Percentiles rank a stretch among this genome's conserved stretches.
Conservation (phyloP, 2,113 vertebrate species). For the Theristicus caerulescens region DNA sequence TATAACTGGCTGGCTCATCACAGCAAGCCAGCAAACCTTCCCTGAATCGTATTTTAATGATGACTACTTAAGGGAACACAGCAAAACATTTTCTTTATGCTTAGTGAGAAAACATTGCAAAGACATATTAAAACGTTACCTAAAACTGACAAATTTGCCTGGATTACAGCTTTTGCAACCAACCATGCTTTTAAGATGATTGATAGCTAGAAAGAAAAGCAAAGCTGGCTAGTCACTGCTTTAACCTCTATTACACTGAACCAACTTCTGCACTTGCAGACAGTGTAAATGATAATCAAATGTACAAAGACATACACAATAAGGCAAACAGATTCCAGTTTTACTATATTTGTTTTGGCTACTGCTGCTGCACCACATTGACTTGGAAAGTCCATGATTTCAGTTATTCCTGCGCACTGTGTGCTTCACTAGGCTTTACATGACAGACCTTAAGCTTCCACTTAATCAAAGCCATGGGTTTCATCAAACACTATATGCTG, state of each 20-base stretch:
- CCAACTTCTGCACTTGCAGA: background rate
- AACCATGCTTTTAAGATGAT: background rate
- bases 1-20: background rate
- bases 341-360: background rate
- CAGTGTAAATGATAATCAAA: background rate
- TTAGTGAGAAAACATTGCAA: background rate
- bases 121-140: background rate
- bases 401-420: background rate
- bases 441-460: slow-evolving; percentile 3
- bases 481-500: background rate
- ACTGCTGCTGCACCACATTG: background rate
- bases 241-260: background rate
- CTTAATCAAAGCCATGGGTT: slow-evolving; percentile 25
- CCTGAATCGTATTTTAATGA: background rate
- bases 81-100: background rate
- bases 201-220: background rate
- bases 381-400: background rate
- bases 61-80: background rate
- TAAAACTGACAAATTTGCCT: background rate
- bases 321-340: background rate
- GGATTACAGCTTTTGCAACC: background rate
- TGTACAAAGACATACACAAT: background rate
- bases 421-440: background rate
- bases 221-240: background rate
- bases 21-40: background rate